Evolutionary conservation across 2,113 vertebrate species (phyloP).

Genomic region (Crotalus viridis): DNA sequence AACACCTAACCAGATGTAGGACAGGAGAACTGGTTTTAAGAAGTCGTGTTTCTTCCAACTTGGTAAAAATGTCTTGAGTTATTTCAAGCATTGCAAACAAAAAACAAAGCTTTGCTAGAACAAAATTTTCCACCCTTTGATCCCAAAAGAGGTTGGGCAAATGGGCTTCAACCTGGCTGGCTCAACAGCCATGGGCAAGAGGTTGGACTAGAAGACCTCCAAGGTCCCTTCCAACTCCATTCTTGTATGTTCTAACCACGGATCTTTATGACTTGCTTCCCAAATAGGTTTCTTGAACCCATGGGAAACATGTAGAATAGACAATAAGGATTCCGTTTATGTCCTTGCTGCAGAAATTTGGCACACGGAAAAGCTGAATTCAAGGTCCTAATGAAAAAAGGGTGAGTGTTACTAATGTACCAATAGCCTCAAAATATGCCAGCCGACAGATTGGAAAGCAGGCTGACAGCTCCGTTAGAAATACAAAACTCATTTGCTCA

Average conservation of each 20-base stretch:
- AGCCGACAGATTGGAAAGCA: constrained; percentile 29
- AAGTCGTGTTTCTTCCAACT: not conserved
- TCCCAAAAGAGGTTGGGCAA: not conserved
- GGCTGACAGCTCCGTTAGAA: not conserved
- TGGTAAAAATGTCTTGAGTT: not conserved
- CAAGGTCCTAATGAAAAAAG: not conserved
- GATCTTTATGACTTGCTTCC: not conserved
- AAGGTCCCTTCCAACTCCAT: not conserved
- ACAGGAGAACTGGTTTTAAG: not conserved
- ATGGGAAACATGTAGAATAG: too few species aligned
- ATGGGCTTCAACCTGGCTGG: not conserved
- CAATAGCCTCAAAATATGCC: accelerated
- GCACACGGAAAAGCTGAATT: not conserved
- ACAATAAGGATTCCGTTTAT: not conserved
- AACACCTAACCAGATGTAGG: not conserved
- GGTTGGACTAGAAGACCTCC: too few species aligned
- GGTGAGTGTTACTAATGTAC: not conserved
- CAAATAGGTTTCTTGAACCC: not conserved
- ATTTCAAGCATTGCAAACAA: not conserved
- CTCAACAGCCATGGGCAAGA: not conserved
- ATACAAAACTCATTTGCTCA: not conserved
- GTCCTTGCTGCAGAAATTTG: not conserved
- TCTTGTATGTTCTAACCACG: not conserved
- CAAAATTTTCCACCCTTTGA: too few species aligned
- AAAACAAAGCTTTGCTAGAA: not conserved